Base-by-base conservation (phyloP, 2,888 invertebrate genomes). In the Agrotis ipsilon region DNA sequence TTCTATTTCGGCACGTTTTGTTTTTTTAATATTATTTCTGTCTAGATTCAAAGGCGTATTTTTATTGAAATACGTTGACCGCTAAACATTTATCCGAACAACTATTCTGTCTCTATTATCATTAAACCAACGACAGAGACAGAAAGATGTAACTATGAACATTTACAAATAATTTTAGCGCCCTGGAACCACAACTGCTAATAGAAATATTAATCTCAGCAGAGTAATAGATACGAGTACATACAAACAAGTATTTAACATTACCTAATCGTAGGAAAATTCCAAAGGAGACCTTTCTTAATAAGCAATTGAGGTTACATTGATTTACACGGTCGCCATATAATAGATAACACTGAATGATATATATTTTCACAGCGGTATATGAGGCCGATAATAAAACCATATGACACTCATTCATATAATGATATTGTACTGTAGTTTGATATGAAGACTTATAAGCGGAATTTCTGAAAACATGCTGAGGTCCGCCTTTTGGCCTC, bases 221-320 rank as follows among this genome's bases (percentile, higher is more conserved):
- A 4, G 11, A 27, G 18, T 24, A 54, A 32, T 13, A n/a, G 32
- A 6, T 55, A 13, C 55, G 27, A 27, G 27, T 54, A 21, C 14
- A 2, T 39, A 57, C 27, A 46, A 39, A 39, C 60, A 63, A 81
- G 65, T 57, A 57, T 43, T 60, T 55, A 58, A 59, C 54, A 75
- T 83, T 83, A 83, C 81, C 85, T 90, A 91, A 90, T 91, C 87
- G 78, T 83, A 81, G 94, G 95, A 94, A 95, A 93, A 90, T 94
- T 94, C 94, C 94, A 88, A 90, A 85, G 68, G 88, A 93, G 93
- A 94, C 91, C 92, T 93, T 94, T 94, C 93, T 94, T 94, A 93
- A 89, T 92, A 92, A 91, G 88, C 91, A 92, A 94, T 94, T 94
- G 94, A 94, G 95, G 95, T 94, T 95, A 94, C 92, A 93, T 93